phyloP scores from a whole-genome alignment of 2,888 invertebrate species.

The Isotomurus palustris region DNA sequence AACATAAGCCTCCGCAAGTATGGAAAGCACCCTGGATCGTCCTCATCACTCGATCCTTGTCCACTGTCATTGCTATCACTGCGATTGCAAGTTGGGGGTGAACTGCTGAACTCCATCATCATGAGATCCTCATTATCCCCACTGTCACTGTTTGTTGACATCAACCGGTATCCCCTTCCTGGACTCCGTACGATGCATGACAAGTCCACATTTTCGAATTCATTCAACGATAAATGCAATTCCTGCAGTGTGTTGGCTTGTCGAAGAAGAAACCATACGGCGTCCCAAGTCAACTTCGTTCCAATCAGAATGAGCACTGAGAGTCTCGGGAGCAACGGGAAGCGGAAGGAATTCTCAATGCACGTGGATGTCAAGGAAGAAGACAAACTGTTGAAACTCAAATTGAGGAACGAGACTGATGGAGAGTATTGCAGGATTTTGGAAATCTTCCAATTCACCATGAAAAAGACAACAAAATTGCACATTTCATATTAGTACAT shows the following conservation, averaged over 20 bases:
- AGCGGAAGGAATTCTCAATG: constrained; percentile 32
- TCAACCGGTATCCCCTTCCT: too few species aligned
- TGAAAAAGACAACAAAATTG: too few species aligned
- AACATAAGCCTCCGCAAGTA: constrained; percentile 43
- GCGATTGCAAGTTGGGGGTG: constrained; percentile 17
- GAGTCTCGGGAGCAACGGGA: constrained; percentile 54
- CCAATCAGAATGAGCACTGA: constrained; percentile 80
- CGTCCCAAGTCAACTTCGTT: constrained; percentile 79
- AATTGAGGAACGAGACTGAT: constrained; percentile 80
- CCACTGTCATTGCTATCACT: constrained; percentile 43
- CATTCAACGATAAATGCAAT: constrained; percentile 86
- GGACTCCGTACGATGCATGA: constrained; percentile 52
- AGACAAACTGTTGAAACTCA: constrained; percentile 81
- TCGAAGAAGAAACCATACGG: constrained; percentile 66
- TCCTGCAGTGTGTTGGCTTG: constrained; percentile 65
- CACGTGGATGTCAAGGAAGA: constrained; percentile 57
- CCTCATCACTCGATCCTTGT: constrained; percentile 43
- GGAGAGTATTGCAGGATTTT: constrained; percentile 83
- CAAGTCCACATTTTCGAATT: constrained; percentile 53
- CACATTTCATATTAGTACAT: background rate
- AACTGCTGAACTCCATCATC: background rate
- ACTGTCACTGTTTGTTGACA: constrained; percentile 37
- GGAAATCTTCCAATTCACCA: constrained; percentile 61
- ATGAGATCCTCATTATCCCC: constrained; percentile 47
- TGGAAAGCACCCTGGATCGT: constrained; percentile 39